Conservation (phyloP, 2,797 vertebrate species). For the Anableps anableps region DNA sequence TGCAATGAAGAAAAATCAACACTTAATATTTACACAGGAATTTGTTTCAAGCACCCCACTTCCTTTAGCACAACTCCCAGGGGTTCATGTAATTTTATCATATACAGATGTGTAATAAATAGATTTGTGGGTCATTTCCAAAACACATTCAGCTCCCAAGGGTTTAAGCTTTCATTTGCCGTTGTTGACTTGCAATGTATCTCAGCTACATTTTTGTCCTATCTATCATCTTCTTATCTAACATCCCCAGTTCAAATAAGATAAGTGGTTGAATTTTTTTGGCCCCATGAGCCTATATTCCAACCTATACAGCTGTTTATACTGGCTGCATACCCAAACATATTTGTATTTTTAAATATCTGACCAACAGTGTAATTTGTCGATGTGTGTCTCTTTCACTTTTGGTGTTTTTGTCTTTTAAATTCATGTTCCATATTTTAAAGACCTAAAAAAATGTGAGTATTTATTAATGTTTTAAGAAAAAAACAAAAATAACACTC, state of each 20-base stretch:
- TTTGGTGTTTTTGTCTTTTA: neutral
- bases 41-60: neutral
- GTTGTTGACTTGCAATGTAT: neutral
- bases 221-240: constrained; percentile 5
- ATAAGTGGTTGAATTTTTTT: neutral
- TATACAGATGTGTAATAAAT: neutral
- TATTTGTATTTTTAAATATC: neutral
- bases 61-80: neutral
- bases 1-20: neutral
- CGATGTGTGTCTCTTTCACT: neutral
- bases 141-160: neutral
- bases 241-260: neutral
- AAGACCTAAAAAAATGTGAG: neutral
- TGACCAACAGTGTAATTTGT: neutral
- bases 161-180: neutral
- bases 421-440: neutral
- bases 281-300: neutral
- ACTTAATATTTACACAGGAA: neutral
- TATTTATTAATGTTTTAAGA: neutral
- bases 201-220: neutral
- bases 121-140: neutral
- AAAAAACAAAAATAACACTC: neutral
- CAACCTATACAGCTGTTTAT: neutral
- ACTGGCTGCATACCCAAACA: neutral
- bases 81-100: neutral